phyloP scores from a whole-genome alignment of 2,113 vertebrate species.

The Kryptolebias marmoratus region DNA sequence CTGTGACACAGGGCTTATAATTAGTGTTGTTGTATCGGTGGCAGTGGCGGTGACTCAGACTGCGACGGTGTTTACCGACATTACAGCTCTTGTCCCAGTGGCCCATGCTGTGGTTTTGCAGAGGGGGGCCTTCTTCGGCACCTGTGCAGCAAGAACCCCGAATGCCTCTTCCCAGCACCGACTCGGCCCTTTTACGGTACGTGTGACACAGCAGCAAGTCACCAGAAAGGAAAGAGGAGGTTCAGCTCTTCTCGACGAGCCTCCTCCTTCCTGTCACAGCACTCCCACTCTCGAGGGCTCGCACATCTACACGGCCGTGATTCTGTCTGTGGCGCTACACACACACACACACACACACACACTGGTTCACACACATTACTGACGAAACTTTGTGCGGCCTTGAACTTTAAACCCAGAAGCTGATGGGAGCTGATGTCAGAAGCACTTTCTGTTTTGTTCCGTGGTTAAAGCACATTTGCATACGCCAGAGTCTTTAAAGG shows the following conservation, averaged over 20 bases:
- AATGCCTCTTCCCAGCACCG: conserved; percentile 50
- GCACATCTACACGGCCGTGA: background rate
- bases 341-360: background rate
- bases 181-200: conserved; percentile 54
- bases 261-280: conserved; percentile 52
- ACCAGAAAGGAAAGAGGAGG: conserved; percentile 55
- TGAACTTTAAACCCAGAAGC: conserved; percentile 8
- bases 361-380: background rate
- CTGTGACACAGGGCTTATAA: background rate
- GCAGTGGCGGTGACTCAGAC: conserved; percentile 40
- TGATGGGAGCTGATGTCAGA: background rate
- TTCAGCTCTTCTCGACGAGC: background rate
- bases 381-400: conserved; percentile 8
- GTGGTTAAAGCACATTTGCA: conserved; percentile 24
- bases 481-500: background rate
- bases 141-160: conserved; percentile 34
- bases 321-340: conserved; percentile 1
- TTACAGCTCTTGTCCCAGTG: conserved; percentile 22
- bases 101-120: conserved; percentile 49
- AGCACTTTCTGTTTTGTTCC: conserved; percentile 29
- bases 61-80: conserved; percentile 35
- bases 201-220: conserved; percentile 53
- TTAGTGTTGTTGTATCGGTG: background rate
- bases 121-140: conserved; percentile 45
- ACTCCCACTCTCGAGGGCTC: background rate